Conservation (phyloP, 2,888 invertebrate genomes). For the Kryphioiulus occultus region DNA sequence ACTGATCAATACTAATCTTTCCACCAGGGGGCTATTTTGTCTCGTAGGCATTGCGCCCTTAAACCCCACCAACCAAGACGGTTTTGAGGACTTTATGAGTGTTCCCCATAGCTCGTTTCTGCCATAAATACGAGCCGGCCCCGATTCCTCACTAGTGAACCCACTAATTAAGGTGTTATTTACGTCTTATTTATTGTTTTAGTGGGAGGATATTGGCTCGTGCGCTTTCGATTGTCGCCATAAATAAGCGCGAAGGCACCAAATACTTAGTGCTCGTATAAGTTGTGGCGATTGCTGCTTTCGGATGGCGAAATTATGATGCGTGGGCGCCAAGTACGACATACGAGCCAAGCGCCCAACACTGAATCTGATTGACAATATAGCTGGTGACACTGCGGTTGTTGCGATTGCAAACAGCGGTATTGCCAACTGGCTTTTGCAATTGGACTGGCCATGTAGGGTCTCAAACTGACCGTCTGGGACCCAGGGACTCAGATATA, state of each 20-base stretch:
- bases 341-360: no score
- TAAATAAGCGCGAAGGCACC: background rate
- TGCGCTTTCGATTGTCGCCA: background rate
- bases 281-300: background rate
- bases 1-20: no score
- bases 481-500: background rate
- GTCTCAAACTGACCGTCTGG: background rate
- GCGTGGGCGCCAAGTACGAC: background rate
- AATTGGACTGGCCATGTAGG: background rate
- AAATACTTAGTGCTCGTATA: background rate
- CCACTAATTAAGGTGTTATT: background rate
- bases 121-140: background rate
- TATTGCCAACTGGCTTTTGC: background rate
- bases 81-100: no score
- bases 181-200: constrained; percentile 35
- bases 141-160: background rate
- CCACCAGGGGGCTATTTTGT: no score
- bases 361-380: background rate
- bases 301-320: background rate
- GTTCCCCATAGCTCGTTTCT: background rate
- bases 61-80: no score
- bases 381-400: background rate
- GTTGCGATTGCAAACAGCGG: background rate
- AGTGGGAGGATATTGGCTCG: background rate
- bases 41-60: no score